Conservation (phyloP, 2,797 vertebrate species). For the Thunnus albacares region DNA sequence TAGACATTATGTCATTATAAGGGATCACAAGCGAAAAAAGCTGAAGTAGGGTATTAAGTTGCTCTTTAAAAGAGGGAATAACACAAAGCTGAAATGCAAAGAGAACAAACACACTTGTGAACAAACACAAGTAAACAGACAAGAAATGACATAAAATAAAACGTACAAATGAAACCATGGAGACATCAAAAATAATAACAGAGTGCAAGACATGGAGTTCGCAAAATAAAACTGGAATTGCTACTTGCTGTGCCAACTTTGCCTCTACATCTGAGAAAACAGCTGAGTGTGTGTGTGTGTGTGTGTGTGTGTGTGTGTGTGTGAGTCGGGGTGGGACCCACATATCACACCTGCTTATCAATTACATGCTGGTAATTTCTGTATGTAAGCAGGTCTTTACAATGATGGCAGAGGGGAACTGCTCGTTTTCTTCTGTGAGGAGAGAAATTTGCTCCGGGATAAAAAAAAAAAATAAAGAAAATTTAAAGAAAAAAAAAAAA, state of each 20-base stretch:
- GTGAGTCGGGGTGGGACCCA: background rate
- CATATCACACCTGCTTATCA: conserved; percentile 73
- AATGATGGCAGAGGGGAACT: conserved; percentile 50
- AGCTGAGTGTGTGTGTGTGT: background rate
- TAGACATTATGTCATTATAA: background rate
- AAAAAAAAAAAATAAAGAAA: conserved; percentile 19
- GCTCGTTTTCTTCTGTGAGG: conserved; percentile 31
- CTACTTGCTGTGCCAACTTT: conserved; percentile 66
- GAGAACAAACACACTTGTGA: background rate
- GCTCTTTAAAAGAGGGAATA: too few relatives aligned
- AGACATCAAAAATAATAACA: conserved; percentile 9
- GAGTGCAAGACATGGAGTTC: background rate
- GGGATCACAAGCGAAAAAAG: background rate
- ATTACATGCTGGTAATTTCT: conserved; percentile 71
- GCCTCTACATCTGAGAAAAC: conserved; percentile 23
- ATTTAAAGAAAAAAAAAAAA: background rate
- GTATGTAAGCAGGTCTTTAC: conserved; percentile 64
- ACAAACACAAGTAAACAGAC: conserved; percentile 1
- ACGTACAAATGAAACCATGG: conserved; percentile 6
- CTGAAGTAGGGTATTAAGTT: background rate
- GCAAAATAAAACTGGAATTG: conserved; percentile 62
- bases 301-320: background rate
- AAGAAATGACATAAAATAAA: background rate
- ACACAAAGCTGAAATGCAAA: background rate
- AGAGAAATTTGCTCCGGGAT: conserved; percentile 54